A percentile compares a stretch with the other conserved stretches of the same genome.
phyloP scores from a whole-genome alignment of 37 sponge, comb jelly and placozoan species.

The Ianthella basta region DNA sequence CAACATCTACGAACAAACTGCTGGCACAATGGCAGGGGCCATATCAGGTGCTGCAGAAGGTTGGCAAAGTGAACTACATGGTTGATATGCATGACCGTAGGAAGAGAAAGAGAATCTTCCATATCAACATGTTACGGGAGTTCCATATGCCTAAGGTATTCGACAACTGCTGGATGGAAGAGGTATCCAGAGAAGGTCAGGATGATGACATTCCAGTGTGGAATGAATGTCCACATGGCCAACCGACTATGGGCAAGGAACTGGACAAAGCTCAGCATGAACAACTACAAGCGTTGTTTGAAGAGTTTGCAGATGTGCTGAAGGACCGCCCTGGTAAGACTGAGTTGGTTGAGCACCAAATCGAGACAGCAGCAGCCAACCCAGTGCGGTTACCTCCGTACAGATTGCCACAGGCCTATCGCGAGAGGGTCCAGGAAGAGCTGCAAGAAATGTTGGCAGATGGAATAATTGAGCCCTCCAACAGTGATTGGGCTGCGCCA shows the following conservation, averaged over 20 bases:
- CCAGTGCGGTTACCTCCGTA: constrained; percentile 20
- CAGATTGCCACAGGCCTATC: no score
- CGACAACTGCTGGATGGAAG: no score
- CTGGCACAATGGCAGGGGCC: constrained; percentile 48
- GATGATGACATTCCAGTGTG: no score
- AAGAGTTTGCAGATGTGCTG: constrained; percentile 31
- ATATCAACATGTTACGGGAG: constrained; percentile 39
- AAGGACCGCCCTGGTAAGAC: constrained; percentile 31
- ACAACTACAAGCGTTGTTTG: constrained; percentile 27
- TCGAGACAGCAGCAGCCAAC: neutral
- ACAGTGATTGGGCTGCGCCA: no score
- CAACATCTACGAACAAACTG: constrained; percentile 29
- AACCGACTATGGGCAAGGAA: neutral
- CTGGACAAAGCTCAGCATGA: neutral
- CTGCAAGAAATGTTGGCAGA: no score
- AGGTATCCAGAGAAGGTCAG: no score
- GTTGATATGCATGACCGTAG: constrained; percentile 24
- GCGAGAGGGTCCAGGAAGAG: no score
- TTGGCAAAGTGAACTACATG: constrained; percentile 43
- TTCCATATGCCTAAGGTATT: neutral
- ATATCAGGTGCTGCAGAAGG: constrained; percentile 14
- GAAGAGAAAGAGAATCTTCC: constrained; percentile 39
- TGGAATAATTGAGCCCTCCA: no score
- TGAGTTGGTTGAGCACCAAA: no score
- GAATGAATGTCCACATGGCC: no score